A percentile compares a stretch with the other conserved stretches of the same genome.
These are phyloP conservation scores for Oncorhynchus mykiss DNA, from an alignment of 2,113 vertebrate species.

Conservation along the genomic window DNA sequence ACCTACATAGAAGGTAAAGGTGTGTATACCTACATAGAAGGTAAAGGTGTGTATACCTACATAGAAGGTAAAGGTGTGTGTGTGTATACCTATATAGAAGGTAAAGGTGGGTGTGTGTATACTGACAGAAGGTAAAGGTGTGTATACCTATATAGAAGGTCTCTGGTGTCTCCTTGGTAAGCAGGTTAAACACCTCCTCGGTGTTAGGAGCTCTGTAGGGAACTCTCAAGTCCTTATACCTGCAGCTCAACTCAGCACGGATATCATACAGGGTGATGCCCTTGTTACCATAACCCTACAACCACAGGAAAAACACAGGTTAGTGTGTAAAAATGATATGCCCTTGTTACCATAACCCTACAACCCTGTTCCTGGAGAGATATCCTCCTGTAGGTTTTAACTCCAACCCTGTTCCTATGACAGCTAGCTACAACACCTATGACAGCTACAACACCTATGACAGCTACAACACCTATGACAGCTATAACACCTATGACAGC, in stretches of 20 bases:
- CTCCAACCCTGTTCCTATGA: too few species aligned
- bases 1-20: too few species aligned
- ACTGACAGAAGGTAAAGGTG: neutral
- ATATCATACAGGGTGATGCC: constrained; percentile 98
- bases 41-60: too few species aligned
- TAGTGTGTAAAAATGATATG: constrained; percentile 57
- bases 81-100: constrained; percentile 54
- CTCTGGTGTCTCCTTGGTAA: constrained; percentile 98
- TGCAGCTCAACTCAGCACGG: constrained; percentile 94
- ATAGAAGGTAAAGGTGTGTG: too few species aligned
- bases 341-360: constrained; percentile 98
- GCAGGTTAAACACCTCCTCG: constrained; percentile 95
- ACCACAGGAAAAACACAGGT: neutral
- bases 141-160: constrained; percentile 94
- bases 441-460: too few species aligned
- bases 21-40: too few species aligned
- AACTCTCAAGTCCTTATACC: constrained; percentile 95
- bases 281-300: constrained; percentile 96
- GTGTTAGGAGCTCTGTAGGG: constrained; percentile 91
- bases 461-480: too few species aligned
- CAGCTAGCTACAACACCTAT: too few species aligned
- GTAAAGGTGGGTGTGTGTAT: too few species aligned
- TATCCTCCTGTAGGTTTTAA: too few species aligned
- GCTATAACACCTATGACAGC: too few species aligned
- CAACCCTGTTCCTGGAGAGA: neutral